Evolutionary conservation across 2,113 vertebrate species (phyloP).

Genomic region (Nyctibius bracteatus): DNA sequence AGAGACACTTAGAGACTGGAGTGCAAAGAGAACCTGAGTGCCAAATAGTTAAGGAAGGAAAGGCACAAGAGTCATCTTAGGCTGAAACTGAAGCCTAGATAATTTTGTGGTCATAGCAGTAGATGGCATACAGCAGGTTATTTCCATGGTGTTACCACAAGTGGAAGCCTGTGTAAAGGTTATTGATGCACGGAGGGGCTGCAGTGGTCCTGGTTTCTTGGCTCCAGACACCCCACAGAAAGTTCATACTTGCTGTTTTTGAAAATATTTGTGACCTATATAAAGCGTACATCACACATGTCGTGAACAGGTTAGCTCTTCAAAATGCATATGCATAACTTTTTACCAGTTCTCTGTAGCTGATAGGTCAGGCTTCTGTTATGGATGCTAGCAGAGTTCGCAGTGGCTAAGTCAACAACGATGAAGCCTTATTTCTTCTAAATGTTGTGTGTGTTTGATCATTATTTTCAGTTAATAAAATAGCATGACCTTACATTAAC

Average conservation of each 20-base stretch:
- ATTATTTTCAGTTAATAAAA: background rate
- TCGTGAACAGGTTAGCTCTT: background rate
- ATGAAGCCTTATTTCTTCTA: background rate
- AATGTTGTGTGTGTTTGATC: background rate
- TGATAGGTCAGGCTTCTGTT: background rate
- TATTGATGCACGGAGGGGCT: background rate
- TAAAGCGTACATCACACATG: background rate
- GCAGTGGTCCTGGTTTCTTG: background rate
- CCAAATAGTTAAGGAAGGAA: background rate
- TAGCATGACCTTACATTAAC: background rate
- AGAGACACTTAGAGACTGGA: background rate
- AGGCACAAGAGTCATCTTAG: background rate
- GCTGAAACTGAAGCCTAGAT: background rate
- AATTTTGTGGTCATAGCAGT: background rate
- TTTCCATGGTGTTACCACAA: background rate
- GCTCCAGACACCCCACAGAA: background rate
- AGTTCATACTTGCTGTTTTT: background rate
- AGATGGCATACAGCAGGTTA: background rate
- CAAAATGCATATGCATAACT: rapidly evolving
- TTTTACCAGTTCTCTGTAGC: background rate
- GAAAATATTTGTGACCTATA: background rate
- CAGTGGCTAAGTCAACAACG: background rate
- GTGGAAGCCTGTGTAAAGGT: background rate
- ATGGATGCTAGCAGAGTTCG: background rate
- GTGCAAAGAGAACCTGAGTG: background rate